phyloP scores from a whole-genome alignment of 1,140 invertebrate genomes.

The Lethrus apterus region DNA sequence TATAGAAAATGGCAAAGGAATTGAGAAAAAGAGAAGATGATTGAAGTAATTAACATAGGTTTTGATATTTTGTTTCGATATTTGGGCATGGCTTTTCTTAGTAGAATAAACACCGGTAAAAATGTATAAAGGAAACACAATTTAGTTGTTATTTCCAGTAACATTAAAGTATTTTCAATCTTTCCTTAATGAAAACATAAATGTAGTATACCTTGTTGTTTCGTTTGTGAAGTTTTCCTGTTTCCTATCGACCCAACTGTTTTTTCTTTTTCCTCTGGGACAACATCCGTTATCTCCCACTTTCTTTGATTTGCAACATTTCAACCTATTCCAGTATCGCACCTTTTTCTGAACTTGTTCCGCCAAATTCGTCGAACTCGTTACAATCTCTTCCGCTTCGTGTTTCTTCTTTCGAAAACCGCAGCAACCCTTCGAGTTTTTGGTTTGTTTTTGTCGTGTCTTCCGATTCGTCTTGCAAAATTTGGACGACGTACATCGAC shows the following conservation, averaged over 20 bases:
- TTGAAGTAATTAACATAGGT: too few relatives aligned
- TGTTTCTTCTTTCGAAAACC: constrained; percentile 27
- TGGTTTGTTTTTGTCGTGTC: constrained; percentile 3
- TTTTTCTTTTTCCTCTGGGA: constrained; percentile 26
- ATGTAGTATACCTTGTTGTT: too few relatives aligned
- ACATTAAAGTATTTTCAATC: neutral
- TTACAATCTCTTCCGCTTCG: constrained; percentile 10
- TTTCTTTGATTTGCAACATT: constrained; percentile 35
- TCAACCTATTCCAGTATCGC: constrained; percentile 25
- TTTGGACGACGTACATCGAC: constrained; percentile 22
- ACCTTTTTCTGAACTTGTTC: constrained; percentile 18
- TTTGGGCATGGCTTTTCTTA: too few relatives aligned
- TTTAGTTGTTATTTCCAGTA: too few relatives aligned
- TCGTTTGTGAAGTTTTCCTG: neutral
- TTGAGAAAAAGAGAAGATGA: neutral
- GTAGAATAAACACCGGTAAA: too few relatives aligned
- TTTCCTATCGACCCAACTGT: constrained; percentile 39
- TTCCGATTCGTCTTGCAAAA: constrained; percentile 18
- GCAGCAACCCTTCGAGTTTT: constrained; percentile 27
- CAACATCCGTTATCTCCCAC: constrained; percentile 33
- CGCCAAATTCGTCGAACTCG: neutral
- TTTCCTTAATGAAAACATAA: neutral
- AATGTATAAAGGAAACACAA: too few relatives aligned
- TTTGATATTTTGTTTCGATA: too few relatives aligned
- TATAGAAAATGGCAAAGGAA: neutral